These are phyloP conservation scores for Microchrysa polita DNA, from an alignment of 2,888 invertebrate genomes.

Conservation along the genomic window DNA sequence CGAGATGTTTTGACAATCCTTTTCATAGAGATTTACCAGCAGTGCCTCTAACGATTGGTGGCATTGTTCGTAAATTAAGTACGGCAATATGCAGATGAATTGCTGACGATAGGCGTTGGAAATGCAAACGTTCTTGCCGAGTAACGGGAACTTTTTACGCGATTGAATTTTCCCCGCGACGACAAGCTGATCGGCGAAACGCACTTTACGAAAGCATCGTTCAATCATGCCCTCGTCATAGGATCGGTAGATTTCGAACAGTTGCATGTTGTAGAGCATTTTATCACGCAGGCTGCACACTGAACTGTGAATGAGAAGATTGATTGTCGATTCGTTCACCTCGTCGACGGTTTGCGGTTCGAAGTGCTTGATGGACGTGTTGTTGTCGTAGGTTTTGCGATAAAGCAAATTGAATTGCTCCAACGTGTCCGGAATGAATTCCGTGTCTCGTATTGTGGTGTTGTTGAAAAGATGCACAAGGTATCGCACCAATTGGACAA, in stretches of 20 bases:
- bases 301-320: conserved; percentile 73
- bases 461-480: conserved; percentile 58
- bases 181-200: conserved; percentile 68
- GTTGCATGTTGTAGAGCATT: conserved; percentile 71
- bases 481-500: conserved; percentile 58
- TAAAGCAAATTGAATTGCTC: conserved; percentile 57
- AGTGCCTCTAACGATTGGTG: conserved; percentile 54
- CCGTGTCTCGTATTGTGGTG: conserved; percentile 38
- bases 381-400: conserved; percentile 45
- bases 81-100: conserved; percentile 58
- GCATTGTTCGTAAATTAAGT: conserved; percentile 55
- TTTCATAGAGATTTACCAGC: conserved; percentile 49
- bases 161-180: conserved; percentile 61
- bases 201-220: conserved; percentile 69
- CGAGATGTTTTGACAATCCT: conserved; percentile 51
- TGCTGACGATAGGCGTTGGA: conserved; percentile 63
- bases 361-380: conserved; percentile 51
- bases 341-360: conserved; percentile 65
- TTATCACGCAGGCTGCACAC: conserved; percentile 71
- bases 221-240: conserved; percentile 74
- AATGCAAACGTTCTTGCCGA: conserved; percentile 61
- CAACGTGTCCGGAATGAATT: conserved; percentile 59
- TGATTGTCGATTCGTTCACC: conserved; percentile 67
- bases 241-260: conserved; percentile 77
- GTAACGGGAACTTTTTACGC: conserved; percentile 55